phyloP scores from a whole-genome alignment of 2,113 vertebrate genomes.

The Rhinoderma darwinii region DNA sequence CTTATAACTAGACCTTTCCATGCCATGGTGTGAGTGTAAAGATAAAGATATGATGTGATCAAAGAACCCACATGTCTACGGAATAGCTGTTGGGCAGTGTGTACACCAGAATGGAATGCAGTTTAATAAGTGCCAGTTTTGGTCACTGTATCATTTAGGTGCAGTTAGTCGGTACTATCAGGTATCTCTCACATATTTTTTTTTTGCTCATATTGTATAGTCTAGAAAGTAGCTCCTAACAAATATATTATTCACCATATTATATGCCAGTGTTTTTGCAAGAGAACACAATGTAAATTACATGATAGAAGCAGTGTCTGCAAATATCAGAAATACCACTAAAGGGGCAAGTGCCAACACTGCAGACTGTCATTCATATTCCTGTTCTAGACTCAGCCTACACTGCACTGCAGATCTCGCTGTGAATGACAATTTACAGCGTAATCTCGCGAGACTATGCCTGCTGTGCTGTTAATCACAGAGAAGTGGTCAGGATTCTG shows the following conservation, averaged over 20 bases:
- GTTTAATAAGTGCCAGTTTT: slow-evolving; percentile 17
- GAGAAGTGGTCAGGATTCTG: no score
- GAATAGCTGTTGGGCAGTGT: background rate
- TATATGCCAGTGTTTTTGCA: no score
- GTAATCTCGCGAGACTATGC: no score
- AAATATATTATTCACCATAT: background rate
- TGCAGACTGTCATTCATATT: background rate
- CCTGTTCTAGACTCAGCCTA: background rate
- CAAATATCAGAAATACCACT: background rate
- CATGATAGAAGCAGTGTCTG: background rate
- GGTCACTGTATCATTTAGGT: background rate
- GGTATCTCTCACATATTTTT: background rate
- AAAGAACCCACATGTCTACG: slow-evolving; percentile 19
- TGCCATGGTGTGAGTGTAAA: slow-evolving; percentile 7
- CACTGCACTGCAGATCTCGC: background rate
- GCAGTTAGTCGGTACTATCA: background rate
- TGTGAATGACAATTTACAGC: no score
- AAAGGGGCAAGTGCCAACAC: no score
- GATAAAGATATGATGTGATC: background rate
- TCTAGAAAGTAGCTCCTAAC: background rate
- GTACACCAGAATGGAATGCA: slow-evolving; percentile 2
- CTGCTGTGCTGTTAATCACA: no score
- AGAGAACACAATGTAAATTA: background rate
- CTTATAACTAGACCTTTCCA: background rate
- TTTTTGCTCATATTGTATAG: background rate